These are phyloP conservation scores for Hippoglossus stenolepis DNA, from an alignment of 2,113 vertebrate species.

Conservation along the genomic window DNA sequence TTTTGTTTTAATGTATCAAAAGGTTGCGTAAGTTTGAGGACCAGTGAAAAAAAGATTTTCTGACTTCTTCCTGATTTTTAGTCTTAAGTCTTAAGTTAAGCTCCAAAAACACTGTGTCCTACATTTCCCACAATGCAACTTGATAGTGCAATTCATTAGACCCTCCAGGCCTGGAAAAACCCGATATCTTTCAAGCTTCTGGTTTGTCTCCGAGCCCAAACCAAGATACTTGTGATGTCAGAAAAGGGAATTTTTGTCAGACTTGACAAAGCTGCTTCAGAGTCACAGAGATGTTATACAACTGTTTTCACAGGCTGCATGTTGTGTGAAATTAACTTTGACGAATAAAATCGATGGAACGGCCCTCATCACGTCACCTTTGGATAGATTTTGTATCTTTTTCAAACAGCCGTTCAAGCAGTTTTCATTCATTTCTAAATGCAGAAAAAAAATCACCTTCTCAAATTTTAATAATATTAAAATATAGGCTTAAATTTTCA, in stretches of 20 bases:
- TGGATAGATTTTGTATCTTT: too few relatives aligned
- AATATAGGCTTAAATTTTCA: not conserved
- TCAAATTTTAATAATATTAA: not conserved
- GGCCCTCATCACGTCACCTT: not conserved
- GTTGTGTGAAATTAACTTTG: not conserved
- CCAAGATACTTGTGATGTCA: not conserved
- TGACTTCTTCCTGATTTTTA: not conserved
- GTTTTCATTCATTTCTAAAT: conserved; percentile 6
- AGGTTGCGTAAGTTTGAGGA: too few relatives aligned
- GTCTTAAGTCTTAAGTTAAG: not conserved
- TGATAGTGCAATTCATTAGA: not conserved
- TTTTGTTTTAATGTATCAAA: conserved; percentile 7
- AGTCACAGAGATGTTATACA: not conserved
- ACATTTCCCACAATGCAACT: not conserved
- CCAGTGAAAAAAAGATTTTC: not conserved
- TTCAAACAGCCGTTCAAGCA: not conserved
- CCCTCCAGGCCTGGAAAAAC: not conserved
- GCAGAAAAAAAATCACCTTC: not conserved
- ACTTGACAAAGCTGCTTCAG: not conserved
- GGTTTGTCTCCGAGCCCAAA: not conserved
- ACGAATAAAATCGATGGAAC: not conserved
- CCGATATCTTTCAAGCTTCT: not conserved
- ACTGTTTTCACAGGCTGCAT: conserved; percentile 2
- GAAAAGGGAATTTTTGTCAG: conserved; percentile 1
- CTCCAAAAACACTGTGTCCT: too few relatives aligned